These are phyloP conservation scores for Pantherophis guttatus DNA, from an alignment of 2,113 vertebrate species.

Conservation along the genomic window DNA sequence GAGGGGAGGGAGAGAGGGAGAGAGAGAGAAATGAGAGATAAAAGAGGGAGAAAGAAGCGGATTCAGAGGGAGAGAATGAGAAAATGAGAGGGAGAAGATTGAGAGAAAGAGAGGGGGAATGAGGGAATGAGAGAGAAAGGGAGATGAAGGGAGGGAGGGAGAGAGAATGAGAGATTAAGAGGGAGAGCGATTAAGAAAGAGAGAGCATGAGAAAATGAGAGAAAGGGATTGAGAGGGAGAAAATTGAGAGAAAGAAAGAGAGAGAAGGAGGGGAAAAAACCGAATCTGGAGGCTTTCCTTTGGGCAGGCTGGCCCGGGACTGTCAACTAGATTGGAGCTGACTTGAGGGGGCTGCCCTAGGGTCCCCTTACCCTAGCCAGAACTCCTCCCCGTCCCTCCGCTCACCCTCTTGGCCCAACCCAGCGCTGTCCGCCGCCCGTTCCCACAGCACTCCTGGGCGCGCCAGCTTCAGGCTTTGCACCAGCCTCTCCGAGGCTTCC, in stretches of 20 bases:
- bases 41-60: no score
- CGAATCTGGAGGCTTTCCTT: background rate
- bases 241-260: background rate
- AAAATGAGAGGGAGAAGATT: no score
- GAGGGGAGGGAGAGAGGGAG: no score
- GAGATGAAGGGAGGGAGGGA: background rate
- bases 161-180: background rate
- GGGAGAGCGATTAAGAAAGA: background rate
- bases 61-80: no score
- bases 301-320: background rate
- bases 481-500: background rate
- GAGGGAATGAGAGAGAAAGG: no score
- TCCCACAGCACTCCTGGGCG: background rate
- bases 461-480: background rate
- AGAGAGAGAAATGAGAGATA: no score
- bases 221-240: background rate
- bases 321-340: background rate
- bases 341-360: background rate
- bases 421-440: background rate
- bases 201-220: background rate
- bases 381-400: background rate
- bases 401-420: background rate
- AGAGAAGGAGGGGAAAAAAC: background rate
- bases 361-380: background rate
- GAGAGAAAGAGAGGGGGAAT: background rate